Percentiles rank a stretch among this genome's conserved stretches.
Evolutionary conservation across 1,140 invertebrate species (phyloP).

Genomic region (Andrena cerasifolii): DNA sequence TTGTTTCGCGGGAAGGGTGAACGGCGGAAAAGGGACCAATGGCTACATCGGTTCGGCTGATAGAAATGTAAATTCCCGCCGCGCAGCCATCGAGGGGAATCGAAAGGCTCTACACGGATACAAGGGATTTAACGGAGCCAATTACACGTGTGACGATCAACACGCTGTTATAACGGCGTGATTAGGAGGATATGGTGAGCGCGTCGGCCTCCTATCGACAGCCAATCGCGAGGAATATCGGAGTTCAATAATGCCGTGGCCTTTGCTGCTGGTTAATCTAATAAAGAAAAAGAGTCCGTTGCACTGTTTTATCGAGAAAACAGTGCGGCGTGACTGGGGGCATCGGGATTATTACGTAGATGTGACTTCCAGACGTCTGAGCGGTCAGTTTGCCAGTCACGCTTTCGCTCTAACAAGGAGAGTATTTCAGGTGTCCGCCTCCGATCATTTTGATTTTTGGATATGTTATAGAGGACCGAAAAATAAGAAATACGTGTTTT

Average conservation of each 20-base stretch:
- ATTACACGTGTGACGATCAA: conserved; percentile 68
- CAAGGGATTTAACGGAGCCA: conserved; percentile 53
- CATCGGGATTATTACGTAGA: no score
- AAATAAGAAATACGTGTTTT: no score
- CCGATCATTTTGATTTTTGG: no score
- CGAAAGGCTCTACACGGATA: conserved; percentile 49
- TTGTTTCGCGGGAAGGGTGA: not conserved
- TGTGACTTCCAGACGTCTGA: no score
- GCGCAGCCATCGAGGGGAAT: conserved; percentile 46
- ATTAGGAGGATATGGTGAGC: conserved; percentile 53
- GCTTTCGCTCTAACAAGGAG: no score
- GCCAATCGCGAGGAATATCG: conserved; percentile 49
- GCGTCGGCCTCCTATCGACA: conserved; percentile 52
- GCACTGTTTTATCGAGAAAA: not conserved
- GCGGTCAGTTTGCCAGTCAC: no score
- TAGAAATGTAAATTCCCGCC: conserved; percentile 63
- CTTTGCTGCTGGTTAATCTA: conserved; percentile 40
- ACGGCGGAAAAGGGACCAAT: not conserved
- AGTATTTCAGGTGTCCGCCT: no score
- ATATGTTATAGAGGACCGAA: no score
- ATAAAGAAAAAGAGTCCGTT: conserved; percentile 51
- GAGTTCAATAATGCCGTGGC: conserved; percentile 54
- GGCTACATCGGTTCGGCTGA: conserved; percentile 14
- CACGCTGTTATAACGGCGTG: conserved; percentile 57
- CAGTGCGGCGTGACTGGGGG: no score